phyloP scores from a whole-genome alignment of 2,888 invertebrate species.

The Caenorhabditis sp. region DNA sequence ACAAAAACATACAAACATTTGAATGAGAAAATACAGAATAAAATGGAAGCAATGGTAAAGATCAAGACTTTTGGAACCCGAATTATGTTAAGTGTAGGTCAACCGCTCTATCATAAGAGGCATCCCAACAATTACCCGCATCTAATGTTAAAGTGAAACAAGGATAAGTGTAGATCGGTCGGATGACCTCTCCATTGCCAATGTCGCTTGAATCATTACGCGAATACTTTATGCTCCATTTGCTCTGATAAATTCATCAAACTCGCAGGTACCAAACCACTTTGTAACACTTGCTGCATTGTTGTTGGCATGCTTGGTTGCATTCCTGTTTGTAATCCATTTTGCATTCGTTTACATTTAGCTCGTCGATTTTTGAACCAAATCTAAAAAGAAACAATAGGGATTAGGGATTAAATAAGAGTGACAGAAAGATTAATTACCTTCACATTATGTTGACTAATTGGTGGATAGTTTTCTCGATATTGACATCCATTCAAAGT shows the following conservation, averaged over 20 bases:
- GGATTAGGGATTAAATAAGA: neutral
- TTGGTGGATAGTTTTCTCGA: constrained; percentile 91
- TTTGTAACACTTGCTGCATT: neutral
- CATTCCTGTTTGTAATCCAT: constrained; percentile 22
- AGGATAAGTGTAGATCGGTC: neutral
- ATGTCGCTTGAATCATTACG: constrained; percentile 4
- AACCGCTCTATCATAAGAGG: neutral
- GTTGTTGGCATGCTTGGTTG: neutral
- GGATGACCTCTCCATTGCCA: neutral
- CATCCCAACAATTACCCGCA: neutral
- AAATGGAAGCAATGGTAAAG: neutral
- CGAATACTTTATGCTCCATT: constrained; percentile 29
- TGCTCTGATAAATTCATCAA: constrained; percentile 18
- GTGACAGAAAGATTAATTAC: constrained; percentile 13
- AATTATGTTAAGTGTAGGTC: neutral
- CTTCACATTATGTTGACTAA: constrained; percentile 98
- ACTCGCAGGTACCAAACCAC: neutral
- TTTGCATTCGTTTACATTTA: constrained; percentile 87
- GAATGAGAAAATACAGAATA: neutral
- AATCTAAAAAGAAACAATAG: constrained; percentile 74
- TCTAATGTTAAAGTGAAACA: neutral
- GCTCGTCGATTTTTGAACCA: constrained; percentile 94
- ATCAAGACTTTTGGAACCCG: constrained; percentile 1
- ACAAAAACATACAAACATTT: neutral
- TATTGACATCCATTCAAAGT: constrained; percentile 96